phyloP scores from a whole-genome alignment of 1,140 invertebrate species.

The Tribolium castaneum region DNA sequence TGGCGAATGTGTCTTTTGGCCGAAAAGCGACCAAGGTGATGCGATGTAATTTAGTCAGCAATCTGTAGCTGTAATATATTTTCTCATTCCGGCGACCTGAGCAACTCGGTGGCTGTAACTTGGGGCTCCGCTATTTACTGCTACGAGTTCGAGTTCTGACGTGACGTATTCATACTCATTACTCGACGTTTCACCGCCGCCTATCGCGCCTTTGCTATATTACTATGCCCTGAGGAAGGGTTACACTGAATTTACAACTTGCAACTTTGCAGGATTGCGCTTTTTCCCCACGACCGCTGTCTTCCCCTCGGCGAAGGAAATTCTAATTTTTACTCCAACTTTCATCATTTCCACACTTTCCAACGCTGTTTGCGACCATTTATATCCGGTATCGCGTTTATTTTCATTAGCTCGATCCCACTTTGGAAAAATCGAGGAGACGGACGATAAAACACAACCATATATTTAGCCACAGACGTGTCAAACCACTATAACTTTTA shows the following conservation, averaged over 20 bases:
- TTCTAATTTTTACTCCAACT: conserved; percentile 39
- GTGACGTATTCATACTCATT: conserved; percentile 63
- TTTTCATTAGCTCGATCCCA: conserved; percentile 10
- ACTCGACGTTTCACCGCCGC: conserved; percentile 60
- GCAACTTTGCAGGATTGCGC: conserved; percentile 44
- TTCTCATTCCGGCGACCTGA: conserved; percentile 47
- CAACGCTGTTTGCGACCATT: conserved; percentile 34
- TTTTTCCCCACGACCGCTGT: conserved; percentile 20
- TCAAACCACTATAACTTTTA: too few species aligned
- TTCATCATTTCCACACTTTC: conserved; percentile 38
- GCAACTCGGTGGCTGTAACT: conserved; percentile 50
- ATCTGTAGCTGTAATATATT: conserved; percentile 58
- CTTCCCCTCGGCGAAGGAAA: conserved; percentile 14
- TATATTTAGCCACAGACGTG: background rate
- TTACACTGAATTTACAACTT: conserved; percentile 50
- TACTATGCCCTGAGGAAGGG: conserved; percentile 54
- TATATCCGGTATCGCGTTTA: conserved; percentile 29
- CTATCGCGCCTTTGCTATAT: conserved; percentile 51
- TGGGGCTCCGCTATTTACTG: conserved; percentile 58
- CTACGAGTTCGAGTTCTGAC: conserved; percentile 58
- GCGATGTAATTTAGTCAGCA: conserved; percentile 57
- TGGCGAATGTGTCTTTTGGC: background rate
- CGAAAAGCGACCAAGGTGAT: conserved; percentile 46
- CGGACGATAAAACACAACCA: background rate
- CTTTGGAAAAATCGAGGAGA: background rate